These are phyloP conservation scores for Andrena chrysosceles DNA, from an alignment of 2,888 invertebrate species.

Conservation along the genomic window DNA sequence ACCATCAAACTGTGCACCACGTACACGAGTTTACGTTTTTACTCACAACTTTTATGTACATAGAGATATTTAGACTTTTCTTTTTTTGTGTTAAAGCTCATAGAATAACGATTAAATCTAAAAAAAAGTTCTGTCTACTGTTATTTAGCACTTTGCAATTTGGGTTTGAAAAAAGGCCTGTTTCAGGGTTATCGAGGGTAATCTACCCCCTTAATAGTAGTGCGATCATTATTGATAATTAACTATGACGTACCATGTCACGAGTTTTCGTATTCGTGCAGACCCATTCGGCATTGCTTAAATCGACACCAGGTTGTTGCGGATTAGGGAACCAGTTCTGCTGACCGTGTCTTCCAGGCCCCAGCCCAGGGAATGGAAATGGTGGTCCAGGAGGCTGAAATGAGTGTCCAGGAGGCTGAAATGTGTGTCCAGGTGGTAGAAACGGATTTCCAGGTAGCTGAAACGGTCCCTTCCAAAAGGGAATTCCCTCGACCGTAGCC, in stretches of 20 bases:
- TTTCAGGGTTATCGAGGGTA: too few species aligned
- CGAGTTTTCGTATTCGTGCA: slow-evolving; percentile 69
- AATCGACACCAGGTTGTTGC: background rate
- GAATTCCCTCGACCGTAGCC: background rate
- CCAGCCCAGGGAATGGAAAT: background rate
- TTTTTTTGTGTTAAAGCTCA: too few species aligned
- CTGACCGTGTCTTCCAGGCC: background rate
- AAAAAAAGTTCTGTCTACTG: too few species aligned
- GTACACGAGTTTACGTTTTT: too few species aligned
- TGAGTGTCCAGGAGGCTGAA: background rate
- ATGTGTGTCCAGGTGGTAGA: background rate
- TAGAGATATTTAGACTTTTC: too few species aligned
- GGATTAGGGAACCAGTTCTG: background rate
- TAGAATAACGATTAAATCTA: too few species aligned
- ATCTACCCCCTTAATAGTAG: too few species aligned
- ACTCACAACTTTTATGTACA: too few species aligned
- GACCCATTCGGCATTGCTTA: slow-evolving; percentile 66
- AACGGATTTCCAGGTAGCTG: background rate
- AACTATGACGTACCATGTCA: slow-evolving; percentile 64
- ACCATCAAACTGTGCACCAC: too few species aligned
- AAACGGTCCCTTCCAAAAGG: background rate
- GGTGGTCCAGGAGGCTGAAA: background rate
- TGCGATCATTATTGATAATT: background rate
- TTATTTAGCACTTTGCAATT: too few species aligned
- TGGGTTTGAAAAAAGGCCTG: too few species aligned